phyloP scores from a whole-genome alignment of 1,140 invertebrate genomes.

The Lamellibrachia luymesi region DNA sequence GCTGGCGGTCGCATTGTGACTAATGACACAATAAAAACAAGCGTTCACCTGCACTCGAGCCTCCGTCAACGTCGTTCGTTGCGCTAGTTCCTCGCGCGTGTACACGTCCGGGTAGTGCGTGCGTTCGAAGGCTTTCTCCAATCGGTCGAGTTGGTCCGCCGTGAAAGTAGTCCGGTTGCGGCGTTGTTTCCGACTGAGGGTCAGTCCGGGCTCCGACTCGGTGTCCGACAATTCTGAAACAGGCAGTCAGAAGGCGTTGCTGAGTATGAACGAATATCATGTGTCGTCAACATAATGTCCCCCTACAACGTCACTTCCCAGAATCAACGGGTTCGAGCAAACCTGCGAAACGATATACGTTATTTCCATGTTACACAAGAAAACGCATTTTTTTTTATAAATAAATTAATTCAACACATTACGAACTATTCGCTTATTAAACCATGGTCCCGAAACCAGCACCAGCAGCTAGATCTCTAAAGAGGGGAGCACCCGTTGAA shows the following conservation, averaged over 20 bases:
- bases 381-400: no score
- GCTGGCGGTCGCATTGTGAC: background rate
- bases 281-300: no score
- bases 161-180: slow-evolving; percentile 95
- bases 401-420: no score
- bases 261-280: no score
- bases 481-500: no score
- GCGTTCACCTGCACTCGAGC: slow-evolving; percentile 87
- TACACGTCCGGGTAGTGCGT: slow-evolving; percentile 98
- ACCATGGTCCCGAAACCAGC: no score
- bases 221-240: slow-evolving; percentile 59
- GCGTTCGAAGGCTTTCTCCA: slow-evolving; percentile 78
- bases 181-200: slow-evolving; percentile 59
- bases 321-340: no score
- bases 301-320: no score
- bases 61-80: slow-evolving; percentile 85
- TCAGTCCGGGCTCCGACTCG: slow-evolving; percentile 80
- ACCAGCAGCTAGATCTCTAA: no score
- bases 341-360: no score
- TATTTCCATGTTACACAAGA: no score
- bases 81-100: slow-evolving; percentile 90
- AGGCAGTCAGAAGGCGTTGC: background rate
- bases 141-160: slow-evolving; percentile 78
- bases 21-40: background rate
- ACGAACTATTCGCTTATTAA: no score